Percentiles rank a stretch among this genome's conserved stretches.
Conservation (phyloP, 2,113 vertebrate genomes). For the Taxidea taxus region DNA sequence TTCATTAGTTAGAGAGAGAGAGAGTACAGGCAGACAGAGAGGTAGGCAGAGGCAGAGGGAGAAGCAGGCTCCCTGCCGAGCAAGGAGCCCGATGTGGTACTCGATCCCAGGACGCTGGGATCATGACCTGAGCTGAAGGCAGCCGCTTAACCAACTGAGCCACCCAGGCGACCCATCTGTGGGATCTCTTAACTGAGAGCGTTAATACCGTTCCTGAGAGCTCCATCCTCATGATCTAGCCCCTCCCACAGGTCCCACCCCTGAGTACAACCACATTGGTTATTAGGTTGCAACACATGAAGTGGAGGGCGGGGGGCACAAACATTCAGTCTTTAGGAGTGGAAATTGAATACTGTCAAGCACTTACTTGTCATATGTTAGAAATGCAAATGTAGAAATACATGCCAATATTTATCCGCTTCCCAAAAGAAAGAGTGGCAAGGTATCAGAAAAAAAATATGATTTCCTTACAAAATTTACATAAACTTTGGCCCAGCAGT, state of each 20-base stretch:
- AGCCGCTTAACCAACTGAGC: too few species aligned
- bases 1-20: too few species aligned
- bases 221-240: neutral
- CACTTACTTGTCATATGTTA: neutral
- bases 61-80: too few species aligned
- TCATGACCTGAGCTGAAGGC: too few species aligned
- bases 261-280: too few species aligned
- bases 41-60: too few species aligned
- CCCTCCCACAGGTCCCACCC: neutral
- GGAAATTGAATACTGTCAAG: neutral
- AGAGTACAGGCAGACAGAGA: too few species aligned
- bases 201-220: neutral
- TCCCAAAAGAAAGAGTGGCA: neutral
- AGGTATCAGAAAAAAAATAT: neutral
- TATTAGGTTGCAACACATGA: neutral
- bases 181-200: neutral
- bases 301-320: neutral
- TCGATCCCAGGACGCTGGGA: too few species aligned
- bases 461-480: neutral
- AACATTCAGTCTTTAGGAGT: neutral
- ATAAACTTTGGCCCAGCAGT: neutral
- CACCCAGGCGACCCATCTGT: too few species aligned
- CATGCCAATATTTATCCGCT: neutral
- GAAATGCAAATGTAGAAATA: neutral
- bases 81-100: too few species aligned